A percentile compares a stretch with the other conserved stretches of the same genome.
Conservation (phyloP, 1,140 invertebrate species). For the Leptinotarsa texana region DNA sequence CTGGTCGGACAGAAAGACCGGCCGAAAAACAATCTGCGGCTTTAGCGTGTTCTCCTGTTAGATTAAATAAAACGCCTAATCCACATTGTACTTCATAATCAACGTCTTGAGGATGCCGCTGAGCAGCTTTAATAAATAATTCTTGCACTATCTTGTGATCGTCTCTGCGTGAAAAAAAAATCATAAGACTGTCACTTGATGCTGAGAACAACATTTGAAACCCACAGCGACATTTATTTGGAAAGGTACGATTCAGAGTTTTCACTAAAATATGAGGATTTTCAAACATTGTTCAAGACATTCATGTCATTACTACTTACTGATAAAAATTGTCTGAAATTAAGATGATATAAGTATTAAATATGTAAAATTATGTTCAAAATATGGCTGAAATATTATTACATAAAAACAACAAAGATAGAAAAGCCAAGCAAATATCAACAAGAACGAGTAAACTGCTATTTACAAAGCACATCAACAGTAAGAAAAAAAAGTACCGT, state of each 20-base stretch:
- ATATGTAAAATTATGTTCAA: no score
- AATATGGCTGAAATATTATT: no score
- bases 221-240: no score
- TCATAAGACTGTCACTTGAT: background rate
- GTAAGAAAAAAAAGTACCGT: background rate
- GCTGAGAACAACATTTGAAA: background rate
- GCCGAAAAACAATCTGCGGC: constrained; percentile 94
- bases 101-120: constrained; percentile 73
- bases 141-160: constrained; percentile 74
- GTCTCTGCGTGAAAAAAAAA: constrained; percentile 56
- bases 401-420: no score
- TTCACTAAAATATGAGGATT: background rate
- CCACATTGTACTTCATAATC: constrained; percentile 96
- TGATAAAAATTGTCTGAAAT: no score
- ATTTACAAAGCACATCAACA: constrained; percentile 5
- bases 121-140: constrained; percentile 84
- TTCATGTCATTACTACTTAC: no score
- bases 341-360: no score
- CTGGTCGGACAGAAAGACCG: constrained; percentile 79
- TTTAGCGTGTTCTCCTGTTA: constrained; percentile 92
- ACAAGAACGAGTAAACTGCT: background rate
- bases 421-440: background rate
- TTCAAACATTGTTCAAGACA: background rate
- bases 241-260: no score
- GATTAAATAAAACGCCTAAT: constrained; percentile 93